Evolutionary conservation across 2,113 vertebrate genomes (phyloP).

Genomic region (Sinocyclocheilus maitianheensis): DNA sequence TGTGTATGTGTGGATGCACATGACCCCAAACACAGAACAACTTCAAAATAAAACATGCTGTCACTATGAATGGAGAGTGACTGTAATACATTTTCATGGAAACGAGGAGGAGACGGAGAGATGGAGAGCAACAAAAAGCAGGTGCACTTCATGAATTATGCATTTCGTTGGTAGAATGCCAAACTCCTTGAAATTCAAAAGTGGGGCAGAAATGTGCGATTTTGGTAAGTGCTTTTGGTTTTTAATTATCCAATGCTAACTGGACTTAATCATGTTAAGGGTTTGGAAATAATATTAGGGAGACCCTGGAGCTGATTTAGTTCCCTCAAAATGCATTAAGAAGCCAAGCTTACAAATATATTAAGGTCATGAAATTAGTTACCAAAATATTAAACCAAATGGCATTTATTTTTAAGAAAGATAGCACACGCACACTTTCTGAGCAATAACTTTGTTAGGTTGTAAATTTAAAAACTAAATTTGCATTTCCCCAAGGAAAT

Average conservation of each 20-base stretch:
- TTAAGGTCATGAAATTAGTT: background rate
- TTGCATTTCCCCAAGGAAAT: background rate
- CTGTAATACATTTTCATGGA: slow-evolving; percentile 24
- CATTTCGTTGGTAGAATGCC: slow-evolving; percentile 27
- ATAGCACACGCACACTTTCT: background rate
- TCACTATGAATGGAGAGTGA: background rate
- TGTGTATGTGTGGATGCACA: background rate
- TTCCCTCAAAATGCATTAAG: background rate
- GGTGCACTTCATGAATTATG: slow-evolving; percentile 23
- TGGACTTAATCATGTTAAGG: slow-evolving; percentile 10
- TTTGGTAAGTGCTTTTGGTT: background rate
- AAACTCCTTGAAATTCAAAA: slow-evolving; percentile 31
- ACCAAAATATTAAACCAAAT: slow-evolving; percentile 2
- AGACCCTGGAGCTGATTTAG: background rate
- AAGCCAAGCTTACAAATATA: background rate
- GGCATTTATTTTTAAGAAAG: background rate
- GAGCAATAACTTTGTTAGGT: background rate
- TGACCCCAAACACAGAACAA: background rate
- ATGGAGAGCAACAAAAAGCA: slow-evolving; percentile 8
- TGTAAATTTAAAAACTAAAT: background rate
- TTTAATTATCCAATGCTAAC: slow-evolving; percentile 5
- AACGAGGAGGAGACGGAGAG: slow-evolving; percentile 5
- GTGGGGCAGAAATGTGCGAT: slow-evolving; percentile 9
- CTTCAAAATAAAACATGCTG: slow-evolving; percentile 35
- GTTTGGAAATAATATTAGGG: slow-evolving; percentile 22